Percentiles rank a stretch among this genome's conserved stretches.
phyloP scores from a whole-genome alignment of 2,888 invertebrate species.

The Oxytorus armatus region DNA sequence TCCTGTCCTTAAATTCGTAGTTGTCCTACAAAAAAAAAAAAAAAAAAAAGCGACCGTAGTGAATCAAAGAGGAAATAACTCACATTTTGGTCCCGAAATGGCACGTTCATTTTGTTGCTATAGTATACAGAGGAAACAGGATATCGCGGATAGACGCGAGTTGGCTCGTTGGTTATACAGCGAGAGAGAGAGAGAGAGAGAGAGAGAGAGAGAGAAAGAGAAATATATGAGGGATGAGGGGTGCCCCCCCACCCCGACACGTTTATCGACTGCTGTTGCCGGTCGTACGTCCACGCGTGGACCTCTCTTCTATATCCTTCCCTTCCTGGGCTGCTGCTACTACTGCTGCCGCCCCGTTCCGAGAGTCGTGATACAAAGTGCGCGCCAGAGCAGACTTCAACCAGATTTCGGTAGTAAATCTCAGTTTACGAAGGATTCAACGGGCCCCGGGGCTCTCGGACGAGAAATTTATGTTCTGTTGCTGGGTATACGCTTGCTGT shows the following conservation, averaged over 20 bases:
- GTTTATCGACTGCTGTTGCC: slow-evolving; percentile 67
- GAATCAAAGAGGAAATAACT: slow-evolving; percentile 31
- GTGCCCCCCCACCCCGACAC: slow-evolving; percentile 49
- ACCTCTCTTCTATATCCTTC: slow-evolving; percentile 14
- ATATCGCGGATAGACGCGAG: slow-evolving; percentile 34
- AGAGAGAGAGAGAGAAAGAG: slow-evolving; percentile 7
- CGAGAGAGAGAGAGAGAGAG: background rate
- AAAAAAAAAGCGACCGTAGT: background rate
- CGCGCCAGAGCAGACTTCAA: slow-evolving; percentile 70
- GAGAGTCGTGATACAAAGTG: slow-evolving; percentile 67
- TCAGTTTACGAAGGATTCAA: slow-evolving; percentile 77
- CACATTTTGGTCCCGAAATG: slow-evolving; percentile 39
- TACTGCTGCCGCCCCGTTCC: slow-evolving; percentile 39
- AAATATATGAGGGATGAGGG: slow-evolving; percentile 9
- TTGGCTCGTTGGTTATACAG: slow-evolving; percentile 20
- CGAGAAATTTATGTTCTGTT: slow-evolving; percentile 75
- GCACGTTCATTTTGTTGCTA: slow-evolving; percentile 24
- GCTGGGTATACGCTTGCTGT: slow-evolving; percentile 45
- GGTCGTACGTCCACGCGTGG: slow-evolving; percentile 62
- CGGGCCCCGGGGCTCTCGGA: slow-evolving; percentile 71
- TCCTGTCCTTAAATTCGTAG: no score
- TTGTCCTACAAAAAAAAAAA: background rate
- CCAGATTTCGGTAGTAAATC: slow-evolving; percentile 78
- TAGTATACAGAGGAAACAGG: slow-evolving; percentile 1
- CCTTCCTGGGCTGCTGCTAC: slow-evolving; percentile 2